These are phyloP conservation scores for Eumaeus atala DNA, from an alignment of 1,140 invertebrate genomes.

Conservation along the genomic window DNA sequence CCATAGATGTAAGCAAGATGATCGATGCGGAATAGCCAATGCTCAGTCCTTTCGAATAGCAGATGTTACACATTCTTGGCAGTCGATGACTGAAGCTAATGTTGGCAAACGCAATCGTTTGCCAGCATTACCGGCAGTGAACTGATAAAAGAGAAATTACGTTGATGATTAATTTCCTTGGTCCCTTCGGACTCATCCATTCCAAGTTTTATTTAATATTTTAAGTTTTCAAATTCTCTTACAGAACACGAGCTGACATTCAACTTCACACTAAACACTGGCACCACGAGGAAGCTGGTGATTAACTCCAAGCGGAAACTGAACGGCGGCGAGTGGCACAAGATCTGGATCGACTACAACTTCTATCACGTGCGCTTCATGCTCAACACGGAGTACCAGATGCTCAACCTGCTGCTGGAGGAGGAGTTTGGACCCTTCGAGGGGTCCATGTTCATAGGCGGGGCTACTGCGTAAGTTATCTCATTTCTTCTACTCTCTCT, in stretches of 20 bases:
- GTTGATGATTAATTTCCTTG: too few species aligned
- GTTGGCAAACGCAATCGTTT: too few species aligned
- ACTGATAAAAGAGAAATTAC: too few species aligned
- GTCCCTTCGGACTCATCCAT: too few species aligned
- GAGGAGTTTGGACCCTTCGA: conserved; percentile 94
- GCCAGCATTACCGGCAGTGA: too few species aligned
- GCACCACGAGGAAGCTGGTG: conserved; percentile 83
- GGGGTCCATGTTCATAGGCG: conserved; percentile 93
- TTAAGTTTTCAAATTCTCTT: conserved; percentile 2
- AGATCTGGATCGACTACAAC: conserved; percentile 95
- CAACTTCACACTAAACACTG: conserved; percentile 91
- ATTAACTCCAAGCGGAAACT: conserved; percentile 87
- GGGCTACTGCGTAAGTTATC: conserved; percentile 85
- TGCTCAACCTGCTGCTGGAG: conserved; percentile 88
- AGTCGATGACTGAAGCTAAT: too few species aligned
- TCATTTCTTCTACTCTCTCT: not conserved
- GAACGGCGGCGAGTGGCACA: conserved; percentile 95
- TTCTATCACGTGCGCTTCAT: conserved; percentile 95
- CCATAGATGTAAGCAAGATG: too few species aligned
- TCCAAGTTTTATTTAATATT: too few species aligned
- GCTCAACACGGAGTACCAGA: conserved; percentile 91
- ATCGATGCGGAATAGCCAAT: too few species aligned
- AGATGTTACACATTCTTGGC: too few species aligned
- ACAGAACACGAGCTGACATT: conserved; percentile 89
- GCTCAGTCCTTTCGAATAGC: too few species aligned